A percentile compares a stretch with the other conserved stretches of the same genome.
Conservation (phyloP, 1,140 invertebrate species). For the Formica selysi region DNA sequence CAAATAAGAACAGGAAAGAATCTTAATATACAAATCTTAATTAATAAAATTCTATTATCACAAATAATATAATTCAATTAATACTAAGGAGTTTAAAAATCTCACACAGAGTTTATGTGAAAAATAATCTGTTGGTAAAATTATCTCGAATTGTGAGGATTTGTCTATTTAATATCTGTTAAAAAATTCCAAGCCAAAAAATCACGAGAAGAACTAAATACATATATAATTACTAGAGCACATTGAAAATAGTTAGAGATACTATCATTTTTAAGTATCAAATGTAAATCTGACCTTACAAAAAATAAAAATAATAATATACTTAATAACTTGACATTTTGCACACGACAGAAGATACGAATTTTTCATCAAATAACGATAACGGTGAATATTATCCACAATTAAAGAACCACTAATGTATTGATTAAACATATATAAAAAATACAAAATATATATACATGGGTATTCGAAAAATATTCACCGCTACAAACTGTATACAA, state of each 20-base stretch:
- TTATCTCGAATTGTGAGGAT: no score
- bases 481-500: constrained; percentile 32
- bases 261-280: no score
- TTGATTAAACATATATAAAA: background rate
- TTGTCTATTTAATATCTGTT: no score
- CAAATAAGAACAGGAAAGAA: background rate
- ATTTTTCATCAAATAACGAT: background rate
- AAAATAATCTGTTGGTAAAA: background rate
- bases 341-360: background rate
- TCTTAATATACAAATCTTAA: background rate
- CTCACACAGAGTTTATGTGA: background rate
- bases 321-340: background rate
- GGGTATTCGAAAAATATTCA: background rate
- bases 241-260: no score
- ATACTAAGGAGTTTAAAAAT: background rate
- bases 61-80: background rate
- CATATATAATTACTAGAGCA: no score
- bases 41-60: no score
- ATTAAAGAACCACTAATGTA: background rate
- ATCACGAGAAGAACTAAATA: no score
- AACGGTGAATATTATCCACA: background rate
- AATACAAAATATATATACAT: background rate
- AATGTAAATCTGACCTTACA: no score
- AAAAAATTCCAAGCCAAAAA: no score
- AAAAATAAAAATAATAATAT: no score